Base-by-base conservation (phyloP, 2,888 invertebrate species). In the Microchrysa polita region DNA sequence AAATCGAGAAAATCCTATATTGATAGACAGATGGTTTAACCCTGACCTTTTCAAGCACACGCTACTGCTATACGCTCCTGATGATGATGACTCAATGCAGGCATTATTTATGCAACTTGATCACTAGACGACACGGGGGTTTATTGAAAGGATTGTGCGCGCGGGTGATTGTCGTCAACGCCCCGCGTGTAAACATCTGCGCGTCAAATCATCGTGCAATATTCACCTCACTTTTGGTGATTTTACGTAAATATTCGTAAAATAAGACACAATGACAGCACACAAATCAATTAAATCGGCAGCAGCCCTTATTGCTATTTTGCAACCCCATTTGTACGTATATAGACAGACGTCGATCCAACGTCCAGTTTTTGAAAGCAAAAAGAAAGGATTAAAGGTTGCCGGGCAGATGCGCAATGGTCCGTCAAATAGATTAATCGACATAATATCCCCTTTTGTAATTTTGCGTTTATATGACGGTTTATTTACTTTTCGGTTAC, bases 401-500 rank as follows among this genome's bases (percentile, higher is more conserved):
- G 16, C 14, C 9, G 10, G 27, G 16, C 67, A 67, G 67, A 67
- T 67, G 67, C 44, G n/a, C 67, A 34, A 34, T 27, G 52, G 22
- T 53, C 7, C 14, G 53, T n/a, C n/a, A n/a, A n/a, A 53, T 27
- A 18, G 48, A 63, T 44, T 63, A 67, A 67, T 67, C 65, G 65
- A 67, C 65, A 67, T 23, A n/a, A n/a, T n/a, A 48, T 67, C 52
- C 44, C 27, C 16, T 67, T 67, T 27, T 22, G 14, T 67, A n/a
- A 52, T 67, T 63, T 63, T 5, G 2, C 27, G 27, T 34, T 34
- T 16, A 18, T 57, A 12, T 40, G 27, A 55, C 40, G 69, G 16
- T 69, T 34, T 75, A 57, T 75, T 75, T 75, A 72, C 75, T 72
- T 71, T 72, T 75, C 74, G 75, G 75, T 75, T 74, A 67, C 67